Base-by-base conservation (phyloP, 2,888 invertebrate species). In the Lepetodrilus schrolli region DNA sequence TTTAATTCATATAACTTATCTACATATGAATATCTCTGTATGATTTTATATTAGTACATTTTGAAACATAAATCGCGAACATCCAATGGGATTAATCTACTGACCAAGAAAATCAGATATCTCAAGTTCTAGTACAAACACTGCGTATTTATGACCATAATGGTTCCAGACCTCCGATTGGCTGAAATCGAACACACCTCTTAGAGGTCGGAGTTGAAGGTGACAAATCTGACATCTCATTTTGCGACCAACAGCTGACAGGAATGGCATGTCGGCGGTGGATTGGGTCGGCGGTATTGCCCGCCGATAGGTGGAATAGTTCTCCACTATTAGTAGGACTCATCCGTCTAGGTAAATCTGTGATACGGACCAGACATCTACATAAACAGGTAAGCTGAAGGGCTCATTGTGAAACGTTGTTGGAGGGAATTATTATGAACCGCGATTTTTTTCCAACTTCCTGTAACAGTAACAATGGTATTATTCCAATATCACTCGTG, bases 191-290 rank as follows among this genome's bases (percentile, higher is more conserved):
- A 74, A 71, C 74, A 72, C 78, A 58, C 78, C 76, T 74, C 70
- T 58, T 3, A 17, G 17, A 23, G 21, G 23, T n/a, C 58, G 50
- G 37, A 50, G 38, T 43, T 36, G 34, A 65, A 69, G 43, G 69
- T 73, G 73, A 76, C 73, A 74, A 66, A 65, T 69, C 65, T 73
- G 65, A 50, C 49, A 71, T 30, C 23, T 58, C 58, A 58, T 58
- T 58, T 58, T n/a, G 26, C 26, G 58, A 17, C 26, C 58, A 58
- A 58, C 58, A 78, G 75, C 78, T 76, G 78, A 76, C 75, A 75
- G 74, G 75, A 72, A 78, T 78, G 78, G 78, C 78, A 51, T 70
- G 78, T 69, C 73, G 76, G 4, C 4, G 49, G 72, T 72, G 71
- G 74, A 48, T 20, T 70, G 73, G 34, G 68, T 48, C 48, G 58